Base-by-base conservation (phyloP, 2,113 vertebrate genomes). In the Leuciscus idus region DNA sequence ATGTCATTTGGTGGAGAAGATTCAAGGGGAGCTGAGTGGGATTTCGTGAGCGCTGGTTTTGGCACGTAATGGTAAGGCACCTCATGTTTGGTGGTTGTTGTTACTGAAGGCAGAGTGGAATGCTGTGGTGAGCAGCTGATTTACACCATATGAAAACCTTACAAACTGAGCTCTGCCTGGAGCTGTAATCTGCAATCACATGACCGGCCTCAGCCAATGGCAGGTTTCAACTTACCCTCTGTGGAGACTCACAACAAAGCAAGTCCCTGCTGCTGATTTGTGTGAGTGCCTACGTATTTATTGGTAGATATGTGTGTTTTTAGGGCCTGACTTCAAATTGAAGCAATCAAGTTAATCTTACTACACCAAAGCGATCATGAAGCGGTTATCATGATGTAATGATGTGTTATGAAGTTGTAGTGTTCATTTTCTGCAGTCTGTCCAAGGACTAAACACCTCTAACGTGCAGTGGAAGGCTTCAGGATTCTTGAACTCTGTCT, bases 121-220 rank as follows among this genome's bases (percentile, higher is more conserved):
- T 89, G 90, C 84, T 90, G 88, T 84, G 89, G 90, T 88, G 87
- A 86, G 62, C 33, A 84, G 84, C 85, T 91, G 88, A 91, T 90
- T 81, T 83, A 89, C 89, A 90, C 90, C 90, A 88, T 88, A 88
- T 87, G 82, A 88, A 89, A 88, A 78, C 82, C 84, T 86, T 75
- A 88, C 89, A 89, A 88, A 91, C 82, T 79, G 74, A 90, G 88
- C 66, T 86, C 59, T 79, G 87, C 88, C 85, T 84, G 68, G 19
- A 78, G 68, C 88, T 77, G 62, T 90, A 87, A 87, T 84, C 86
- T 90, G 87, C 64, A 83, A 68, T 89, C 90, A 91, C 82, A 61
- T 89, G 90, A 88, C 46, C 15, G 6, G 48, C 33, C 74, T 86
- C 86, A 87, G 80, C 90, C 90, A 90, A 90, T 91, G 72, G 43